Evolutionary conservation across 1,140 invertebrate genomes (phyloP).

Genomic region (Hestina assimilis): DNA sequence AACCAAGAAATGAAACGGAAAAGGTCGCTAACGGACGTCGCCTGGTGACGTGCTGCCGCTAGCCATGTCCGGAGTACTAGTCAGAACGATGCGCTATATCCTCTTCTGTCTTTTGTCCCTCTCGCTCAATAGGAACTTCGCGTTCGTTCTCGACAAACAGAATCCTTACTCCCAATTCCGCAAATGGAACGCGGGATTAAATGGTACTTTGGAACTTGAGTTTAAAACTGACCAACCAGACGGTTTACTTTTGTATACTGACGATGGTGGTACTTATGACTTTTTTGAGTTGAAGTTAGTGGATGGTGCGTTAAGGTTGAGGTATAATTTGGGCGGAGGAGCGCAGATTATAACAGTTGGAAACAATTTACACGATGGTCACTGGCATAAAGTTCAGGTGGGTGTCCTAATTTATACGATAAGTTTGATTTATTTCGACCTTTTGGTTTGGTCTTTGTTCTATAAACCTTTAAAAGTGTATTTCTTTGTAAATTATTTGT

Average conservation of each 20-base stretch:
- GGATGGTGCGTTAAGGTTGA: constrained; percentile 90
- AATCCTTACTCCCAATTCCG: constrained; percentile 93
- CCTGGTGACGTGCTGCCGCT: constrained; percentile 46
- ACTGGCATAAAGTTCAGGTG: constrained; percentile 93
- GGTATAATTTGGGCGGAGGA: constrained; percentile 92
- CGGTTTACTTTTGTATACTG: constrained; percentile 93
- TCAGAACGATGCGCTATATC: constrained; percentile 61
- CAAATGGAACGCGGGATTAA: constrained; percentile 92
- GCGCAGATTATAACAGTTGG: constrained; percentile 93
- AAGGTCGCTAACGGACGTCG: constrained; percentile 47
- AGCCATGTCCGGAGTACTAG: constrained; percentile 47
- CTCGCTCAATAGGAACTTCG: constrained; percentile 62
- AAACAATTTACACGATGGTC: constrained; percentile 90
- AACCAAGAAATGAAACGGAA: constrained; percentile 69
- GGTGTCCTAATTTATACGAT: constrained; percentile 30
- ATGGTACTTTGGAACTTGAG: constrained; percentile 93
- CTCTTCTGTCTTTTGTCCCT: constrained; percentile 65
- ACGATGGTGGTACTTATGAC: constrained; percentile 95
- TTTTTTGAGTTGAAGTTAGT: constrained; percentile 97
- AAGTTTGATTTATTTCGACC: constrained; percentile 8
- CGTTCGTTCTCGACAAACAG: constrained; percentile 89
- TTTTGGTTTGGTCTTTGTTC: too few species aligned
- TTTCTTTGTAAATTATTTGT: too few species aligned
- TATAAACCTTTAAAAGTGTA: too few species aligned
- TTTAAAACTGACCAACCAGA: constrained; percentile 95